Percentiles rank a stretch among this genome's conserved stretches.
These are phyloP conservation scores for Hydractinia symbiolongicarpus DNA, from an alignment of 30 jellyfish, hydroid and myxozoan genomes.

Conservation along the genomic window DNA sequence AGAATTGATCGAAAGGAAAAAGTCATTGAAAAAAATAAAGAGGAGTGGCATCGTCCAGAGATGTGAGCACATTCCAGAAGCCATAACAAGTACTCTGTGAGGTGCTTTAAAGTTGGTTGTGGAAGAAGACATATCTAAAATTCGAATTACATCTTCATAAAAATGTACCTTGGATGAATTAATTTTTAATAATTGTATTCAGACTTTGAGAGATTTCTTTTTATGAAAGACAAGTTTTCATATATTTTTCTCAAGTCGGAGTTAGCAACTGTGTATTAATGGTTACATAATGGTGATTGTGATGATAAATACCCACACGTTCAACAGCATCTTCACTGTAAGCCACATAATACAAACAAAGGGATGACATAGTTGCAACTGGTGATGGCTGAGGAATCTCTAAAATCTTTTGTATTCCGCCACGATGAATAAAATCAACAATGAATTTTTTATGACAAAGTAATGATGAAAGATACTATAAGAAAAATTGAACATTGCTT, in stretches of 20 bases:
- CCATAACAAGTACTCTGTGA: slow-evolving; percentile 73
- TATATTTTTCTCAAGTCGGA: background rate
- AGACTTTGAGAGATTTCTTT: background rate
- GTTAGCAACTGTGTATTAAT: background rate
- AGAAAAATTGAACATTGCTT: background rate
- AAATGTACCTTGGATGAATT: background rate
- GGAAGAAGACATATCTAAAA: slow-evolving; percentile 75
- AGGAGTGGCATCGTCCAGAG: slow-evolving; percentile 76
- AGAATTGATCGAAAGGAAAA: slow-evolving; percentile 64
- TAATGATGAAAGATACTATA: slow-evolving; percentile 65
- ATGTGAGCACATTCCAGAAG: slow-evolving; percentile 78
- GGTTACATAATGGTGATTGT: background rate
- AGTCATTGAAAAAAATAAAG: slow-evolving; percentile 62
- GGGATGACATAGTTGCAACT: slow-evolving; percentile 75
- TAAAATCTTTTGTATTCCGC: slow-evolving; percentile 72
- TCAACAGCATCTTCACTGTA: slow-evolving; percentile 78
- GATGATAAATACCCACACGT: slow-evolving; percentile 39
- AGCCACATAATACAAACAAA: slow-evolving; percentile 66
- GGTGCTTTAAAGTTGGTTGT: slow-evolving; percentile 57
- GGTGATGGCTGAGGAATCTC: slow-evolving; percentile 79
- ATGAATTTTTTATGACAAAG: slow-evolving; percentile 86
- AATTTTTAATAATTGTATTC: background rate
- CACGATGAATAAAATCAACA: slow-evolving; percentile 67
- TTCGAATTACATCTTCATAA: background rate
- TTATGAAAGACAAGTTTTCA: background rate